These are phyloP conservation scores for Bombus ignitus DNA, from an alignment of 1,140 invertebrate genomes.

Conservation along the genomic window DNA sequence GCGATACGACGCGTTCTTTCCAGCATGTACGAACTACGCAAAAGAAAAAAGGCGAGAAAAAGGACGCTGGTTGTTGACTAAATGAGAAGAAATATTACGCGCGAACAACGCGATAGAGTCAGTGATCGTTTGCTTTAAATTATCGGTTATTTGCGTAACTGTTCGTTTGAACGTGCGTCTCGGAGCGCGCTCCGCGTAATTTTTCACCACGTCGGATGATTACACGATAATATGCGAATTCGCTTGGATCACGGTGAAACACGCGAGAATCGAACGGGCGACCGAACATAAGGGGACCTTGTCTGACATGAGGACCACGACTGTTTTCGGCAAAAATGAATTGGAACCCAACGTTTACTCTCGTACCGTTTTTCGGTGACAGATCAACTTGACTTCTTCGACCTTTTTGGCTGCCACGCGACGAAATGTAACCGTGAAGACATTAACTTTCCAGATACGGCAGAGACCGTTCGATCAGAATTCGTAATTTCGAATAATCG, in stretches of 20 bases:
- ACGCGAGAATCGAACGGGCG: neutral
- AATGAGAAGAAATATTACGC: neutral
- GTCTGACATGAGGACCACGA: neutral
- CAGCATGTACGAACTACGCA: too few species aligned
- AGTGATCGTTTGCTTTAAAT: slow-evolving; percentile 23
- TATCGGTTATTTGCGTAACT: slow-evolving; percentile 10
- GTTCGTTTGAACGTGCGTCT: neutral
- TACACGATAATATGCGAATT: slow-evolving; percentile 4
- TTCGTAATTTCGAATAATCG: slow-evolving; percentile 50
- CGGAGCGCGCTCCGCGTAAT: neutral
- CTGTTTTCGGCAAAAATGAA: slow-evolving; percentile 13
- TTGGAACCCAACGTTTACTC: slow-evolving; percentile 16
- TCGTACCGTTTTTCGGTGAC: neutral
- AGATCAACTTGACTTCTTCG: neutral
- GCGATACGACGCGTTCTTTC: too few species aligned
- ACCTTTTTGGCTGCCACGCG: neutral
- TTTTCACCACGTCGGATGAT: neutral
- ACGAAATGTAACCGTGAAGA: neutral
- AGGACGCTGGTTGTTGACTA: neutral
- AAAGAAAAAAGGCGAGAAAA: too few species aligned
- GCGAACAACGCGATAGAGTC: neutral
- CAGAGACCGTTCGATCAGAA: slow-evolving; percentile 23
- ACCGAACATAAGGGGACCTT: neutral
- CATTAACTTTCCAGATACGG: slow-evolving; percentile 50
- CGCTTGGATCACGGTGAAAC: neutral